Percentiles rank a stretch among this genome's conserved stretches.
phyloP scores from a whole-genome alignment of 1,140 invertebrate species.

The Venturia canescens region DNA sequence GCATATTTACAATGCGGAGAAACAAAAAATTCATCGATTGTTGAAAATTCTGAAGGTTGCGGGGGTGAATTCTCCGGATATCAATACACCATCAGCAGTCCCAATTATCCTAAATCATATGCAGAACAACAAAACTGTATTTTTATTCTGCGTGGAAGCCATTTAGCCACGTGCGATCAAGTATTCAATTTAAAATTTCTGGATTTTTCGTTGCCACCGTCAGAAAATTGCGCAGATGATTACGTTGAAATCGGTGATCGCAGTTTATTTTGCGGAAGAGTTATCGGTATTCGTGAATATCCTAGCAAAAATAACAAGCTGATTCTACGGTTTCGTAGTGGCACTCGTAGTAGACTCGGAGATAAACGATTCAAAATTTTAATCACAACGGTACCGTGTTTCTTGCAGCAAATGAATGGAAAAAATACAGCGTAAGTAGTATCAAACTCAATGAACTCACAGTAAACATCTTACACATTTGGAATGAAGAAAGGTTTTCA shows the following conservation, averaged over 20 bases:
- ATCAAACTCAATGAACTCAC: neutral
- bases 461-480: neutral
- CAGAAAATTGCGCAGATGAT: slow-evolving; percentile 75
- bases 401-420: neutral
- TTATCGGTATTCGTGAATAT: slow-evolving; percentile 74
- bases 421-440: slow-evolving; percentile 37
- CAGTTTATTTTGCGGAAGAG: slow-evolving; percentile 76
- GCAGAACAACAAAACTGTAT: slow-evolving; percentile 73
- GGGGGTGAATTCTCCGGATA: too few relatives aligned
- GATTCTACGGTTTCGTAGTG: slow-evolving; percentile 68
- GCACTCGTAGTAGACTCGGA: slow-evolving; percentile 20
- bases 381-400: slow-evolving; percentile 73
- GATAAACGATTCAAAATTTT: slow-evolving; percentile 77
- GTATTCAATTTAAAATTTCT: slow-evolving; percentile 78
- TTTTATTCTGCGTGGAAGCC: slow-evolving; percentile 75
- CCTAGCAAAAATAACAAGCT: slow-evolving; percentile 73
- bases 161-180: slow-evolving; percentile 71
- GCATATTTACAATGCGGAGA: neutral
- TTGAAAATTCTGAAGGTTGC: slow-evolving; percentile 52
- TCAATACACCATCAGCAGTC: slow-evolving; percentile 67
- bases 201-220: slow-evolving; percentile 76
- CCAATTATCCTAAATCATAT: slow-evolving; percentile 78
- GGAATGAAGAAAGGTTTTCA: neutral
- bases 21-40: slow-evolving; percentile 25
- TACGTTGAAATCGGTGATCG: slow-evolving; percentile 73